phyloP scores from a whole-genome alignment of 2,888 invertebrate species.

The Spisula subtruncata region DNA sequence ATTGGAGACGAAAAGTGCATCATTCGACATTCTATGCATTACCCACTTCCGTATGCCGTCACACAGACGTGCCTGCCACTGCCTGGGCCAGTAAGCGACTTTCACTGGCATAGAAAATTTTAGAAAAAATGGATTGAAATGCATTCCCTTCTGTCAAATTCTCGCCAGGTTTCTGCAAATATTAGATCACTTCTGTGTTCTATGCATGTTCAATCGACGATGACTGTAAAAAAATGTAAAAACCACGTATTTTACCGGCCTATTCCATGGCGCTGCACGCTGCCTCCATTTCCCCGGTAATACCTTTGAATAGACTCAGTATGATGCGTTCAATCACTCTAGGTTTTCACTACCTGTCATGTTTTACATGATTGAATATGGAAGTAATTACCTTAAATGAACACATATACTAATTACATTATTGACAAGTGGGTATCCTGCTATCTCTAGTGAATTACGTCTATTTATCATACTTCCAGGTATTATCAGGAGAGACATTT shows the following conservation, averaged over 20 bases:
- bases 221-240: not conserved
- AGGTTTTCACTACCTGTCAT: not conserved
- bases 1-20: too few relatives aligned
- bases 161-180: not conserved
- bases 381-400: constrained; percentile 29
- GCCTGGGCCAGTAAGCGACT: not conserved
- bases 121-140: not conserved
- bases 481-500: constrained; percentile 19
- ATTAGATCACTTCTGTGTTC: not conserved
- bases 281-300: not conserved
- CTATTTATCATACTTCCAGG: constrained; percentile 29
- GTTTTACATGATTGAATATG: constrained; percentile 28
- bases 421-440: not conserved
- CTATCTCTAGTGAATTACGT: not conserved
- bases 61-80: not conserved
- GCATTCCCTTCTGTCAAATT: not conserved
- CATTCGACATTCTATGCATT: not conserved
- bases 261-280: not conserved
- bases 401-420: constrained; percentile 14
- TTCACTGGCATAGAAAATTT: not conserved
- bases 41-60: not conserved
- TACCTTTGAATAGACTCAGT: constrained; percentile 3
- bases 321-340: constrained; percentile 5
- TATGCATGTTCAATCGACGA: not conserved
- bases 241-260: not conserved